Conservation (phyloP, 92 coral and sea anemone species). For the Desmophyllum pertusum region DNA sequence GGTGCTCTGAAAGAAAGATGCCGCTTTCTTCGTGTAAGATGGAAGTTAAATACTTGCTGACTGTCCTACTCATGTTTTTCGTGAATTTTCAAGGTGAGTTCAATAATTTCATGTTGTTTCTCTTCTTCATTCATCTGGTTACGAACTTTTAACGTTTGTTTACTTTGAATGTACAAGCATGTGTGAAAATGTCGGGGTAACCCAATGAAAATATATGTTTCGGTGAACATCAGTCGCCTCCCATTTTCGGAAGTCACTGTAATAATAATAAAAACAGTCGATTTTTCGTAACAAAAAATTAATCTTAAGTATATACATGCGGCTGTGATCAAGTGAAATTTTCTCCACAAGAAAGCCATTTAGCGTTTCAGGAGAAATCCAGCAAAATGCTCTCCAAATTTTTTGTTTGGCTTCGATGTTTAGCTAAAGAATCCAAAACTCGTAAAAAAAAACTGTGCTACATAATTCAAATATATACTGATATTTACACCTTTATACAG, state of each 20-base stretch:
- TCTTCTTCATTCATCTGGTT: not conserved
- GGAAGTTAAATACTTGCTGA: slow-evolving; percentile 13
- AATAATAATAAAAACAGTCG: not conserved
- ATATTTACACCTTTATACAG: not conserved
- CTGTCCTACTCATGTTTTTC: not conserved
- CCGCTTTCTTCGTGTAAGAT: not conserved
- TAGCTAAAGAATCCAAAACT: not conserved
- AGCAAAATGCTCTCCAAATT: not conserved
- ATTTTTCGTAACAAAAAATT: not conserved
- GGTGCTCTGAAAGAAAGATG: slow-evolving; percentile 1
- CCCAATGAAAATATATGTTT: not conserved
- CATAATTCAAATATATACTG: not conserved
- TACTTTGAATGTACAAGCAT: not conserved
- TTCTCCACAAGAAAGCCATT: not conserved
- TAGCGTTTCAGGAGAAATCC: not conserved
- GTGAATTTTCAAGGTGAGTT: slow-evolving; percentile 30
- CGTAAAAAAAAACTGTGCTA: not conserved
- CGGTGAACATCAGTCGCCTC: not conserved
- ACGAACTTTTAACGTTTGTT: not conserved
- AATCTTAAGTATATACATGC: not conserved
- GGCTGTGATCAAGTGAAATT: not conserved
- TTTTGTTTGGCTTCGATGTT: not conserved
- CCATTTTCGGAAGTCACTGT: slow-evolving; percentile 10
- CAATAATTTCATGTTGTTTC: not conserved
- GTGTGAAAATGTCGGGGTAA: not conserved